These are phyloP conservation scores for Seira musarum DNA, from an alignment of 2,888 invertebrate species.

Conservation along the genomic window DNA sequence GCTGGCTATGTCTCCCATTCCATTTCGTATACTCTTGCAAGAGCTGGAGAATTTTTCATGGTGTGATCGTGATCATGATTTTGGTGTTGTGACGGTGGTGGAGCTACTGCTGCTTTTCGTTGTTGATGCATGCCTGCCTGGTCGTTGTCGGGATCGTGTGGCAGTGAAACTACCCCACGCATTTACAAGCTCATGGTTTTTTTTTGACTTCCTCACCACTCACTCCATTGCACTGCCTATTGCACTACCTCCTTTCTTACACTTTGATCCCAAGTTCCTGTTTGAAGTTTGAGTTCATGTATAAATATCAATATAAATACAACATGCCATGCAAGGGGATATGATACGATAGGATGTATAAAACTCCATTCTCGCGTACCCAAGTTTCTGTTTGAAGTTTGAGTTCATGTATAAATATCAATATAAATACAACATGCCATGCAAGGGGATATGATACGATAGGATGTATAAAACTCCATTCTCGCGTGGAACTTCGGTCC, in stretches of 20 bases:
- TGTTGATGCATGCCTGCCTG: background rate
- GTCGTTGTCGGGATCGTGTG: background rate
- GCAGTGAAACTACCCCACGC: slow-evolving; percentile 15
- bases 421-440: background rate
- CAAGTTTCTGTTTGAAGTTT: slow-evolving; percentile 18
- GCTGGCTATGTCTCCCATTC: slow-evolving; percentile 37
- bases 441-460: background rate
- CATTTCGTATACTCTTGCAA: background rate
- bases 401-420: slow-evolving; percentile 13
- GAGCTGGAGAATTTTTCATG: slow-evolving; percentile 21
- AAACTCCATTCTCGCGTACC: background rate
- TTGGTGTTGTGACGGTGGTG: slow-evolving; percentile 24
- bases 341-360: background rate
- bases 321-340: background rate
- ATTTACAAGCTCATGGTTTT: background rate
- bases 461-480: background rate
- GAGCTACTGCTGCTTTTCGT: slow-evolving; percentile 8
- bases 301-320: background rate
- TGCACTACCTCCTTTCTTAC: slow-evolving; percentile 36
- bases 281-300: slow-evolving; percentile 19
- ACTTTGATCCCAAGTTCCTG: slow-evolving; percentile 44
- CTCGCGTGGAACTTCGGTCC: background rate
- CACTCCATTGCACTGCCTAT: slow-evolving; percentile 32
- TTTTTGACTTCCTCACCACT: background rate
- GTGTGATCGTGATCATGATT: slow-evolving; percentile 41